phyloP scores from a whole-genome alignment of 2,113 vertebrate genomes.

The Erpornis zantholeuca region DNA sequence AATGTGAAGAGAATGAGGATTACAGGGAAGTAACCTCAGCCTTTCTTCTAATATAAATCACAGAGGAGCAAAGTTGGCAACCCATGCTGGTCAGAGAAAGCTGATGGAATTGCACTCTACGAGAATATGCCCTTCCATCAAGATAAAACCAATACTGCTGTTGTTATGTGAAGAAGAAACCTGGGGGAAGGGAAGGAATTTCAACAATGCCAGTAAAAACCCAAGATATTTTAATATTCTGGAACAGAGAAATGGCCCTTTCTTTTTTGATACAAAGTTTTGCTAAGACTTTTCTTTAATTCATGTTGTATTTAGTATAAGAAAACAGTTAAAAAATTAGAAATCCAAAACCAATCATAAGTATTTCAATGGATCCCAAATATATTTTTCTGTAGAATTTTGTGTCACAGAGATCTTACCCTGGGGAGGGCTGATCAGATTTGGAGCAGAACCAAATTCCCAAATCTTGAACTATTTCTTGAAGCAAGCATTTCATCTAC shows the following conservation, averaged over 20 bases:
- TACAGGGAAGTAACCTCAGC: background rate
- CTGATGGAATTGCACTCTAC: background rate
- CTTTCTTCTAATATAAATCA: conserved; percentile 34
- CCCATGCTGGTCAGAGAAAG: background rate
- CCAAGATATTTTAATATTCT: background rate
- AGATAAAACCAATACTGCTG: background rate
- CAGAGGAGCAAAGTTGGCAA: background rate
- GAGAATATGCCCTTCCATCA: background rate
- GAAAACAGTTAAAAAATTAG: background rate
- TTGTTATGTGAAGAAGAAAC: conserved; percentile 10
- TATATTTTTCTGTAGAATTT: background rate
- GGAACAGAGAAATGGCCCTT: background rate
- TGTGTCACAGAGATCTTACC: background rate
- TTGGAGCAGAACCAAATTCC: background rate
- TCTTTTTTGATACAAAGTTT: background rate
- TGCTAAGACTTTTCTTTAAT: background rate
- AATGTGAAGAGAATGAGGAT: conserved; percentile 10
- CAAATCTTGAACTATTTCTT: background rate
- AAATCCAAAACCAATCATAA: background rate
- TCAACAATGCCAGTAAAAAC: background rate
- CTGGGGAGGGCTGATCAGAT: background rate
- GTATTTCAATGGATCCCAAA: background rate
- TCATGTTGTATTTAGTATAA: background rate
- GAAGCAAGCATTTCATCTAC: background rate
- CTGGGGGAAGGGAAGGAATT: conserved; percentile 7